phyloP scores from a whole-genome alignment of 1,140 invertebrate genomes.

The Zaprionus davidi region DNA sequence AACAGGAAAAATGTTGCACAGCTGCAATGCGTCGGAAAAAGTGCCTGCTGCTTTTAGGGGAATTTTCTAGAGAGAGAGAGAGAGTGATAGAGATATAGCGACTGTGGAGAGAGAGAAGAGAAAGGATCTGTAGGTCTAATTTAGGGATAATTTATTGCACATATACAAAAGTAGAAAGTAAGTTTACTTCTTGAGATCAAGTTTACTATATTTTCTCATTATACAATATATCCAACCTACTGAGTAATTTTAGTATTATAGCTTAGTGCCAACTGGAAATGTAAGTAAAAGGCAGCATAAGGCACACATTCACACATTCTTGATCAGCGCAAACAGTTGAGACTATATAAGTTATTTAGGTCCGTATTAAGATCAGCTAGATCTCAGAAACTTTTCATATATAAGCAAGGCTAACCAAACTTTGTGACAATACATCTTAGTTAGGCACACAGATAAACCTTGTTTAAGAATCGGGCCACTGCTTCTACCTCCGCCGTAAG shows the following conservation, averaged over 20 bases:
- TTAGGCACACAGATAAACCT: no score
- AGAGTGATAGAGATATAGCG: background rate
- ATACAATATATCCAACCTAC: no score
- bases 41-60: background rate
- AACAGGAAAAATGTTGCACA: conserved; percentile 42
- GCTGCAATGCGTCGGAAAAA: conserved; percentile 43
- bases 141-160: background rate
- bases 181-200: background rate
- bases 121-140: background rate
- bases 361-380: background rate
- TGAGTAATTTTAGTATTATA: no score
- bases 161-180: no score
- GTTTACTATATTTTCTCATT: background rate
- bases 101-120: background rate
- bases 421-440: no score
- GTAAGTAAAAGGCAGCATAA: no score
- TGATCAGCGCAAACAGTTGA: no score
- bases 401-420: background rate
- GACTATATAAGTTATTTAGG: background rate
- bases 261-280: no score
- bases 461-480: no score
- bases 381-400: background rate
- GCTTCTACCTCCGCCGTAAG: no score
- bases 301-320: no score
- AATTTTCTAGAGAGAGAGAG: background rate